These are phyloP conservation scores for Thalassoma bifasciatum DNA, from an alignment of 2,113 vertebrate species.

Conservation along the genomic window DNA sequence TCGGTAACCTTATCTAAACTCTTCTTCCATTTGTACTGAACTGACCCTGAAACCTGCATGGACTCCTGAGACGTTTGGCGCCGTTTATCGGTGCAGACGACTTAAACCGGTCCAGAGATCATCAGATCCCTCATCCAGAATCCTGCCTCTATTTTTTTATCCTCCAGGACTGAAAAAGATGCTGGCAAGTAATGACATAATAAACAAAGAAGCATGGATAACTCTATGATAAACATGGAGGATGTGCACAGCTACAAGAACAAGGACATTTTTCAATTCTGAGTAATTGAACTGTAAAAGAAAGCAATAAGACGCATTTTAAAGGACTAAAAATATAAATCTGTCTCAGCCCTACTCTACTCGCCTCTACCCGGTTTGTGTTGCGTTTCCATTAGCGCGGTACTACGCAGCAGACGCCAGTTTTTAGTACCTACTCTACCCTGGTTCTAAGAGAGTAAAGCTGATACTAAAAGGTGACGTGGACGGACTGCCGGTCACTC, in stretches of 20 bases:
- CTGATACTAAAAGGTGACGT: too few species aligned
- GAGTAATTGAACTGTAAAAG: too few species aligned
- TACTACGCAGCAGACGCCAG: too few species aligned
- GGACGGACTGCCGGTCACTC: too few species aligned
- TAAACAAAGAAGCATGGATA: conserved; percentile 36
- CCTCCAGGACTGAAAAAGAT: not conserved
- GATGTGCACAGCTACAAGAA: not conserved
- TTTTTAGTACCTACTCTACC: too few species aligned
- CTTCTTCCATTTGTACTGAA: not conserved
- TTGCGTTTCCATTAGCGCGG: too few species aligned
- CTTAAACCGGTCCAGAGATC: not conserved
- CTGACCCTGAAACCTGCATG: not conserved
- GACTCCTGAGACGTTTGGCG: not conserved
- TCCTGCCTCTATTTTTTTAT: conserved; percentile 36
- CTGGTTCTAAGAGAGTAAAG: too few species aligned
- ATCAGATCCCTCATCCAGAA: conserved; percentile 1
- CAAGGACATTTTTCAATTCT: too few species aligned
- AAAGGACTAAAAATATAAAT: too few species aligned
- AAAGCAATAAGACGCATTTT: too few species aligned
- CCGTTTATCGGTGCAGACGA: conserved; percentile 24
- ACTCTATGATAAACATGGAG: not conserved
- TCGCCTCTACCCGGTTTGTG: too few species aligned
- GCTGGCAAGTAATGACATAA: conserved; percentile 59
- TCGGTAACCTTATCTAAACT: not conserved
- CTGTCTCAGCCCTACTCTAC: too few species aligned